phyloP scores from a whole-genome alignment of 2,888 invertebrate species.

The Caenorhabditis wallacei region DNA sequence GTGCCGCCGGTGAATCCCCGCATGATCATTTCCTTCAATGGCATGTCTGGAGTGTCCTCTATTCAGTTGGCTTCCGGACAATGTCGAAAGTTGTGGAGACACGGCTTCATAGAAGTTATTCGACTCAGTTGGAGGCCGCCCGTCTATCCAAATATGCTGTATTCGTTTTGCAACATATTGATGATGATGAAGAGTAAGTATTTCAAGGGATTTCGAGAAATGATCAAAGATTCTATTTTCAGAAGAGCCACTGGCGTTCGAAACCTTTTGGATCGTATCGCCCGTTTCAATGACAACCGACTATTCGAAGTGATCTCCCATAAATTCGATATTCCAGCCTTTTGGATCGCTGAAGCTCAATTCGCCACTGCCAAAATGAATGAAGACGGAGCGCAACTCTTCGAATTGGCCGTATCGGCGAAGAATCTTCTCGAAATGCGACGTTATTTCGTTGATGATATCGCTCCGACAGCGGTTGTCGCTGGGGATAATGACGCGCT shows the following conservation, averaged over 20 bases:
- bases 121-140: conserved; percentile 67
- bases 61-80: conserved; percentile 68
- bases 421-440: conserved; percentile 55
- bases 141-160: conserved; percentile 64
- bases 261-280: conserved; percentile 59
- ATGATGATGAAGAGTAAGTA: conserved; percentile 70
- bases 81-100: conserved; percentile 68
- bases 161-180: conserved; percentile 72
- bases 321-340: conserved; percentile 55
- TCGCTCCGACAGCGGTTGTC: conserved; percentile 72
- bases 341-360: conserved; percentile 72
- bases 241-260: conserved; percentile 49
- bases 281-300: conserved; percentile 31
- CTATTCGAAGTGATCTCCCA: conserved; percentile 51
- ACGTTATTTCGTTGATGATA: conserved; percentile 67
- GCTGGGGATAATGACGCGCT: conserved; percentile 62
- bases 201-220: neutral
- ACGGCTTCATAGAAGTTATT: conserved; percentile 66
- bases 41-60: conserved; percentile 73
- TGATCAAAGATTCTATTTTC: conserved; percentile 2
- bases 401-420: conserved; percentile 65
- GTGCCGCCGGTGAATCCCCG: conserved; percentile 51
- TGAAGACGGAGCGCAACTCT: conserved; percentile 52
- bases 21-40: conserved; percentile 64
- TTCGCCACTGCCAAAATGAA: conserved; percentile 59